Evolutionary conservation across 2,113 vertebrate genomes (phyloP).

Genomic region (Nothobranchius kuhntae): DNA sequence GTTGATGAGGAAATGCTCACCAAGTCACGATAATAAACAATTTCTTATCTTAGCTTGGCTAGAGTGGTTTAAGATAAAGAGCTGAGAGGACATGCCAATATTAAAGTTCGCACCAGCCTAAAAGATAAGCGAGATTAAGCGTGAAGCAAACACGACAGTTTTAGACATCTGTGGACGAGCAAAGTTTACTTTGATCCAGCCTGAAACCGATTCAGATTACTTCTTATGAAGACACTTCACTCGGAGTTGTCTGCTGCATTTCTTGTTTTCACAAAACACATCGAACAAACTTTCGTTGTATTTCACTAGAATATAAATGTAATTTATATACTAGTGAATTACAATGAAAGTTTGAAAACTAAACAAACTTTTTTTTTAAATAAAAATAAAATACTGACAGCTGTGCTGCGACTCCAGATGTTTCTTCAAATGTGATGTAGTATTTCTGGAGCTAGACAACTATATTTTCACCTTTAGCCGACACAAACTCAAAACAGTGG

Average conservation of each 20-base stretch:
- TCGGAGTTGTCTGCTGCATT: not conserved
- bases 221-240: not conserved
- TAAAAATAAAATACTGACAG: too few species aligned
- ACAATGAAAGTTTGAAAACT: too few species aligned
- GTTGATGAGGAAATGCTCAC: constrained; percentile 29
- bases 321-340: too few species aligned
- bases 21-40: constrained; percentile 4
- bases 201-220: not conserved
- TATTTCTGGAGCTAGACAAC: too few species aligned
- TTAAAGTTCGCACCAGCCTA: constrained; percentile 4
- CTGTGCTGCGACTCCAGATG: too few species aligned
- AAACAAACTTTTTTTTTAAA: too few species aligned
- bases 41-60: constrained; percentile 22
- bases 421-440: too few species aligned
- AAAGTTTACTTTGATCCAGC: not conserved
- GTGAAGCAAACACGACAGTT: not conserved
- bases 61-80: constrained; percentile 41
- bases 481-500: too few species aligned
- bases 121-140: constrained; percentile 20
- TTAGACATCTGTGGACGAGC: not conserved
- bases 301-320: too few species aligned
- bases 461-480: too few species aligned
- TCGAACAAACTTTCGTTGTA: too few species aligned
- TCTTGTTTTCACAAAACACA: too few species aligned
- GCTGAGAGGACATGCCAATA: constrained; percentile 12